Evolutionary conservation across 2,113 vertebrate genomes (phyloP).

Genomic region (Melospiza georgiana): DNA sequence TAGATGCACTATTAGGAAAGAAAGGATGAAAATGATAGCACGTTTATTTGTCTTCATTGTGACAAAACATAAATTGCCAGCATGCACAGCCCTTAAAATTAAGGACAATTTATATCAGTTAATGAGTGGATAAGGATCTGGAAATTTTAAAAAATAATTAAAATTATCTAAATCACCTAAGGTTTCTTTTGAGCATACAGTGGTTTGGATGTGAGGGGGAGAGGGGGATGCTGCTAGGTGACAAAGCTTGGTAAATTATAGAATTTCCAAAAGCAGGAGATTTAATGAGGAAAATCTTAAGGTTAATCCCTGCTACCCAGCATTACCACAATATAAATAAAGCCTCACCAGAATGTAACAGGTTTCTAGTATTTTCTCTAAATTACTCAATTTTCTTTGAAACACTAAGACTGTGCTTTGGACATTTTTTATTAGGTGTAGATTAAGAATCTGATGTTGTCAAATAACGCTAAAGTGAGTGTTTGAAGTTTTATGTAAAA

Average conservation of each 20-base stretch:
- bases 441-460: background rate
- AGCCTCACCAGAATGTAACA: background rate
- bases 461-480: background rate
- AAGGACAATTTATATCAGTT: background rate
- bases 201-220: background rate
- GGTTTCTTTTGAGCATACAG: background rate
- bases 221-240: background rate
- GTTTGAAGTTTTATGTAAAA: background rate
- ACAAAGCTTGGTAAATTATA: background rate
- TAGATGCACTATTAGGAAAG: background rate
- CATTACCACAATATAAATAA: background rate
- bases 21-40: background rate
- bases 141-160: background rate
- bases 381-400: background rate
- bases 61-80: background rate
- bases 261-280: background rate
- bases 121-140: background rate
- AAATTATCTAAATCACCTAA: background rate
- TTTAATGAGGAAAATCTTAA: background rate
- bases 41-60: background rate
- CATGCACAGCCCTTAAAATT: background rate
- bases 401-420: background rate
- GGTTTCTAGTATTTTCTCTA: background rate
- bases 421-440: background rate
- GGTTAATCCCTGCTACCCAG: background rate